Conservation (phyloP, 2,797 vertebrate genomes). For the Falco berigora region DNA sequence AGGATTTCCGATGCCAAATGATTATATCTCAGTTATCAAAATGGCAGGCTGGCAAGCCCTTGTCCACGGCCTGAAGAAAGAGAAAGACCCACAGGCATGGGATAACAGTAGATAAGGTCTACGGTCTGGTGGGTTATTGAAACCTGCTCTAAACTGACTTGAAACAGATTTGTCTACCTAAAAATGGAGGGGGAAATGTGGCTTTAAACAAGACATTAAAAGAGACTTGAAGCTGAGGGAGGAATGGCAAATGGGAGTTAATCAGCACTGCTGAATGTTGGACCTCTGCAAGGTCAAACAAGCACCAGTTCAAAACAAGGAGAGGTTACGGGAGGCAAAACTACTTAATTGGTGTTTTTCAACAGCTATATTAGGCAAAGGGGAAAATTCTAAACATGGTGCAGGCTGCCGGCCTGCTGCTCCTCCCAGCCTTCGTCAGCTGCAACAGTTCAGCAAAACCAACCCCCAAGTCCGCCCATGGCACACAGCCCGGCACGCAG, state of each 20-base stretch:
- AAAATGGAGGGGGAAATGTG: background rate
- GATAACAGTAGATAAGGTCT: background rate
- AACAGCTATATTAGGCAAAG: background rate
- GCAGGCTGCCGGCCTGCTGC: background rate
- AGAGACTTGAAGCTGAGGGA: background rate
- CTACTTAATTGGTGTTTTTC: background rate
- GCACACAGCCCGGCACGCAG: too few species aligned
- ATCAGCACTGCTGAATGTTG: background rate
- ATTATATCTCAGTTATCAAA: background rate
- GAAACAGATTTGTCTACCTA: background rate
- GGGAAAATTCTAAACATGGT: background rate
- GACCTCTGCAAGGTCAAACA: background rate
- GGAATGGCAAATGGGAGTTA: background rate
- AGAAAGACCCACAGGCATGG: background rate
- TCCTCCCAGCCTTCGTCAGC: background rate
- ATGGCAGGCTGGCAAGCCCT: background rate
- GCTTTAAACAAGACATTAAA: background rate
- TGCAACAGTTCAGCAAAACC: background rate
- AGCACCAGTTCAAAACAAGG: background rate
- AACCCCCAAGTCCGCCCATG: too few species aligned
- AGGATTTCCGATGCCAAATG: background rate
- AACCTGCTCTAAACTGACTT: background rate
- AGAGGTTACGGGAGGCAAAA: background rate
- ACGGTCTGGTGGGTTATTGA: accelerated
- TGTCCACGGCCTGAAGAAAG: background rate